Evolutionary conservation across 1,140 invertebrate genomes (phyloP).

Genomic region (Magallana ariakensis): DNA sequence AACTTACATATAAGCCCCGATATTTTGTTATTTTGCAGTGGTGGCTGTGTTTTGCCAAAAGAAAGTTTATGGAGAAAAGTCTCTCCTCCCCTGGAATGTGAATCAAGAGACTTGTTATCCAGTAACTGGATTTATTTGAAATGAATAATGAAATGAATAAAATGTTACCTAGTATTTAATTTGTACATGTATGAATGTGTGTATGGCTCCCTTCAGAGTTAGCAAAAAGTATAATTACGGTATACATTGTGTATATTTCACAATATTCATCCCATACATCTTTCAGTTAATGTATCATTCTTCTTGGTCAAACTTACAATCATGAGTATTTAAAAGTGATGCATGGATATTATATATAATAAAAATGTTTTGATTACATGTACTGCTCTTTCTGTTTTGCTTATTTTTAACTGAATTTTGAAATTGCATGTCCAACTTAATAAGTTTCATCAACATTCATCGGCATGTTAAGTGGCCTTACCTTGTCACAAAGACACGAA

Average conservation of each 20-base stretch:
- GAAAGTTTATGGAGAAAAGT: slow-evolving; percentile 99
- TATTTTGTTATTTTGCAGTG: slow-evolving; percentile 83
- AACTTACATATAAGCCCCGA: no score
- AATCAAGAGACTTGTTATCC: slow-evolving; percentile 8
- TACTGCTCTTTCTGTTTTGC: no score
- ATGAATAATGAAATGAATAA: neutral
- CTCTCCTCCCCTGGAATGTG: slow-evolving; percentile 85
- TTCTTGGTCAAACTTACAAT: neutral
- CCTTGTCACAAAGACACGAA: no score
- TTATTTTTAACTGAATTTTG: no score
- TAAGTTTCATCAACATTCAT: no score
- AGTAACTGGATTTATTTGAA: neutral
- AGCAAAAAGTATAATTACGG: slow-evolving; percentile 37
- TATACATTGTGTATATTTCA: neutral
- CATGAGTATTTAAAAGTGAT: no score
- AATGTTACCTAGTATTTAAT: neutral
- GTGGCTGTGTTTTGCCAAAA: slow-evolving; percentile 99
- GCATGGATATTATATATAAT: no score
- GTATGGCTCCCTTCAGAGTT: slow-evolving; percentile 38
- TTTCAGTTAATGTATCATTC: no score
- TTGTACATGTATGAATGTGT: slow-evolving; percentile 31
- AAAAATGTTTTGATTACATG: no score
- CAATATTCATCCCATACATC: neutral
- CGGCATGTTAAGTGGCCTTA: no score
- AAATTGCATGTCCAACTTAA: no score